phyloP scores from a whole-genome alignment of 2,113 vertebrate species.

The Poecilia latipinna region DNA sequence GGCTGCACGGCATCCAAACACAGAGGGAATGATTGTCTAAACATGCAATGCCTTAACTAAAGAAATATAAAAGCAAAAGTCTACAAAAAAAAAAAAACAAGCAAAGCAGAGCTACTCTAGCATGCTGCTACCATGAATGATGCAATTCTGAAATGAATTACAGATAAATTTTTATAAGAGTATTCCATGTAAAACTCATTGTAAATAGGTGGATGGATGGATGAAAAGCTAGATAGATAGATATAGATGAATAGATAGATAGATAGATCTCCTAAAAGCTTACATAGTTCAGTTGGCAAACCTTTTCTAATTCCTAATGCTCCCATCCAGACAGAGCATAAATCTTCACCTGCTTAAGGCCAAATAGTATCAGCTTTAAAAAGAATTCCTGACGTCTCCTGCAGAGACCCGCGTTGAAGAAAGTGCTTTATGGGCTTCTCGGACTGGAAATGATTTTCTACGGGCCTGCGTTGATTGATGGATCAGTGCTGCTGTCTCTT shows the following conservation, averaged over 20 bases:
- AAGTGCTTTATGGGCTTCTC: conserved; percentile 26
- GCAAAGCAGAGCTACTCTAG: no score
- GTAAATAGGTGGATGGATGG: no score
- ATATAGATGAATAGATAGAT: no score
- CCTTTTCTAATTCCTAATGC: conserved; percentile 14
- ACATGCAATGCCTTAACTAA: no score
- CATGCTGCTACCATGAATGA: no score
- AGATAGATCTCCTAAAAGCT: background rate
- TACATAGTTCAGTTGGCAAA: conserved; percentile 41
- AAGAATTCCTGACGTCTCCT: conserved; percentile 30
- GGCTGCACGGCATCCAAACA: no score
- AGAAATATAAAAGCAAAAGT: no score
- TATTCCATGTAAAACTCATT: background rate
- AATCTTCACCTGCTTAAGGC: conserved; percentile 49
- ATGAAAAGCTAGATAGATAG: no score
- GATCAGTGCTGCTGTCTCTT: conserved; percentile 55
- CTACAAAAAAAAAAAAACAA: no score
- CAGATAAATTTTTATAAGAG: no score
- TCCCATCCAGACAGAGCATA: conserved; percentile 37
- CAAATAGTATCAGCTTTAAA: conserved; percentile 48
- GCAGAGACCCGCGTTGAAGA: conserved; percentile 11
- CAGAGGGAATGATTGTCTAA: no score
- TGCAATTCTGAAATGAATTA: no score
- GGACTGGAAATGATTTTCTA: conserved; percentile 35
- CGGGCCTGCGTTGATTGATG: conserved; percentile 25